Evolutionary conservation across 2,797 vertebrate species (phyloP), one percentile per base, ranked within the genome.

Genomic region (Acanthurus tractus): DNA sequence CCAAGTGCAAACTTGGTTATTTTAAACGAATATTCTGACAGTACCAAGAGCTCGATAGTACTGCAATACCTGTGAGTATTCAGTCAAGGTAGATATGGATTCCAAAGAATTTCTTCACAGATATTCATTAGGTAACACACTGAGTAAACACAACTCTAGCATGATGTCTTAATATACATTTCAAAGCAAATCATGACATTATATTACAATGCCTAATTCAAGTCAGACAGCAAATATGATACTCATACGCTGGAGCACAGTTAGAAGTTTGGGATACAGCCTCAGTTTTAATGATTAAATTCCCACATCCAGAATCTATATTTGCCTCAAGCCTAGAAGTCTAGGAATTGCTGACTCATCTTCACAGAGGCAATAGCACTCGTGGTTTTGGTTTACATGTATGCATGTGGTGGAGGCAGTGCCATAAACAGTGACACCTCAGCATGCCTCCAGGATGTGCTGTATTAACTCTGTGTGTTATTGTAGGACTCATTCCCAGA

Each of bases 401-500:
- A 42, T 57, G 74, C 34, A 50, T 68, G 82, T 46, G 78, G 78
- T 76, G 46, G 42, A 76, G 72, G 82, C 56, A 75, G 62, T 65
- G 80, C 75, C 78, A 84, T 86, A 81, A 86, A 86, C 81, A 84
- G 80, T 81, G 86, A 88, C 83, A 88, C 84, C 74, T 67, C 76
- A 76, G 70, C 29, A 40, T 78, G 73, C 81, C 78, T 84, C 63
- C 83, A 87, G 85, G 82, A 87, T 82, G 84, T 79, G 63, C 86
- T 68, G 68, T 86, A 84, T 91, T 89, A 93, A 91, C 74, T 82
- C 78, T 88, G 84, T 83, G 8, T 93, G 89, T 93, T 93, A 86
- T 93, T 94, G 84, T 86, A 89, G 93, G 89, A 90, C 77, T 91
- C 68, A 45, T 90, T 93, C 93, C 94, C 84, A 90, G 83, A 89